Evolutionary conservation across 1,140 invertebrate genomes (phyloP), one percentile per base, ranked within the genome.

Genomic region (Carcinoscorpius rotundicauda): DNA sequence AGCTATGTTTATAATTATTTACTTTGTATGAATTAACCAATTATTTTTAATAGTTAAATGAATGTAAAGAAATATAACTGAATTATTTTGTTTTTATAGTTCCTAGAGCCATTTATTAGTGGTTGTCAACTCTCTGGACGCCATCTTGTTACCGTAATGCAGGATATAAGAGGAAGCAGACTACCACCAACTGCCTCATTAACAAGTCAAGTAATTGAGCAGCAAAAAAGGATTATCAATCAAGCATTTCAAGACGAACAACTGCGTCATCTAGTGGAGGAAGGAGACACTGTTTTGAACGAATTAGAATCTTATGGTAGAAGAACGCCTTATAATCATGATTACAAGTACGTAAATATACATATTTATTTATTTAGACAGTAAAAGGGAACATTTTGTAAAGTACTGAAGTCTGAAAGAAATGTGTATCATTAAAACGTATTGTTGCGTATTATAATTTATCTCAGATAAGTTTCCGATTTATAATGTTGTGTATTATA

Each of bases 71-170:
- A 29, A 29, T 29, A 29, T 29, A 29, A 29, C 29, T 29, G 29
- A 1, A 10, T 50, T 60, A 6, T 10, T 64, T 64, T 4, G 8
- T 29, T 67, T 49, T 64, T 60, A 3, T 69, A 77, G 76, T 73
- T 73, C 68, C 66, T 77, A 62, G 76, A 77, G 52, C 74, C 74
- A 58, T 77, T 77, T 67, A 64, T 76, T 59, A 61, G 69, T 9
- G 72, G 70, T 51, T 75, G 75, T 62, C 69, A 72, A 6, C 58
- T 65, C 6, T 72, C 70, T 8, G 75, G 73, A 4, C 70, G 73
- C 55, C 71, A 69, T 10, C 68, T 77, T 8, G 69, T 77, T 57
- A 71, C 67, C 55, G 66, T 73, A 3, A 75, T 76, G 66, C 73
- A 75, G 49, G 73, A 75, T 77, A 63, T 29, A 29, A 29, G 29